A percentile compares a stretch with the other conserved stretches of the same genome.
phyloP scores from a whole-genome alignment of 92 coral and sea anemone species.

The Parazoanthus swiftii region DNA sequence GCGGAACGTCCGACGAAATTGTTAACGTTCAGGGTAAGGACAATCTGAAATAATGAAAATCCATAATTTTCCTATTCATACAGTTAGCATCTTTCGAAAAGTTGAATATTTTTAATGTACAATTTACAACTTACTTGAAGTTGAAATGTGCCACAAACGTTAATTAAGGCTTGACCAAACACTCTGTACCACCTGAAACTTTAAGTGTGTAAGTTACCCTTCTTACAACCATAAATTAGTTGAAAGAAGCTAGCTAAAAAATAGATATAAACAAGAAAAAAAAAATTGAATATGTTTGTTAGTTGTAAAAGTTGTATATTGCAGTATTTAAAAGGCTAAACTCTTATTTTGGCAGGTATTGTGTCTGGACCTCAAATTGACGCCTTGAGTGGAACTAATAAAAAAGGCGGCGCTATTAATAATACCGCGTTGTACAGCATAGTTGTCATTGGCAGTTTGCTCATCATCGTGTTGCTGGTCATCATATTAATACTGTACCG shows the following conservation, averaged over 20 bases:
- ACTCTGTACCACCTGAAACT: no score
- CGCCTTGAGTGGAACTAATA: not conserved
- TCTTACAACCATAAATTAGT: no score
- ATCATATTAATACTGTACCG: constrained; percentile 65
- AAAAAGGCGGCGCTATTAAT: constrained; percentile 1
- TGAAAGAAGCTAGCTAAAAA: not conserved
- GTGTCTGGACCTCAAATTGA: not conserved
- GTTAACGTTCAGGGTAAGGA: constrained; percentile 29
- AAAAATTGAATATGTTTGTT: no score
- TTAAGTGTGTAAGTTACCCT: no score
- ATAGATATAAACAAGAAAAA: not conserved
- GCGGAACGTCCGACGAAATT: constrained; percentile 26
- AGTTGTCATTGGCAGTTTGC: constrained; percentile 45
- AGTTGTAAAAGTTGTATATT: no score
- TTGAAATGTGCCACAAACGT: no score
- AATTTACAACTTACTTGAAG: no score
- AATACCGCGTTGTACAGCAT: constrained; percentile 52
- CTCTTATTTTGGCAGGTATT: not conserved
- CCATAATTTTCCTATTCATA: not conserved
- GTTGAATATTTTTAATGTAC: not conserved
- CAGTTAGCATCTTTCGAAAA: not conserved
- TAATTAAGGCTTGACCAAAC: no score
- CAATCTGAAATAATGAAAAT: not conserved
- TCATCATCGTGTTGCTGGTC: constrained; percentile 52
- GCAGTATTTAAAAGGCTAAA: no score